Conservation (phyloP, 2,888 invertebrate species). For the Apantesis nais region DNA sequence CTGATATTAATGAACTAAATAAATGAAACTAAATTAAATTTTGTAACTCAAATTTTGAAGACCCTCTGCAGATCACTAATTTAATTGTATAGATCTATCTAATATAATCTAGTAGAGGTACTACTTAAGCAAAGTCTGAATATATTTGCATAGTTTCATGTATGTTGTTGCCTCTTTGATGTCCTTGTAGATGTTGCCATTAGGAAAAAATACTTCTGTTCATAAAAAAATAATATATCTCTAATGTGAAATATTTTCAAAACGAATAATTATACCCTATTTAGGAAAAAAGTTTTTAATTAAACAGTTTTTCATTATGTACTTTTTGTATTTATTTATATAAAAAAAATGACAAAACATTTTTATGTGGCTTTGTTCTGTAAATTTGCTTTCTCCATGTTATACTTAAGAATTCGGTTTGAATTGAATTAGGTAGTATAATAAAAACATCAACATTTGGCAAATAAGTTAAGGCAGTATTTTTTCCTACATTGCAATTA, state of each 20-base stretch:
- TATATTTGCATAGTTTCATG: slow-evolving; percentile 34
- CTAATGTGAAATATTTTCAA: neutral
- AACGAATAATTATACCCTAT: neutral
- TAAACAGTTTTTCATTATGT: neutral
- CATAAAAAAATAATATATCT: neutral
- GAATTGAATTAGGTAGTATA: neutral
- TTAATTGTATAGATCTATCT: neutral
- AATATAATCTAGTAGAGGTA: slow-evolving; percentile 23
- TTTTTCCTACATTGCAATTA: slow-evolving; percentile 28
- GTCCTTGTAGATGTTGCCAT: slow-evolving; percentile 23
- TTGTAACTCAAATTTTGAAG: neutral
- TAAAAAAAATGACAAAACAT: neutral
- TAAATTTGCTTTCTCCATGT: neutral
- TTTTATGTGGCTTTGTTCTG: neutral
- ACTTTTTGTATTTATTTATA: neutral
- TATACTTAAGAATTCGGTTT: neutral
- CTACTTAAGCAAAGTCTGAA: slow-evolving; percentile 30
- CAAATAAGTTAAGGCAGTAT: neutral
- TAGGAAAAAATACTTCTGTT: slow-evolving; percentile 20
- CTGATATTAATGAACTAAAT: slow-evolving; percentile 1
- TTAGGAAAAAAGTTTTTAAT: neutral
- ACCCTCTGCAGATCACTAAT: neutral
- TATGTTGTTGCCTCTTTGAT: slow-evolving; percentile 29
- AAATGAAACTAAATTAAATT: slow-evolving; percentile 1
- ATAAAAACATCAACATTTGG: neutral